These are phyloP conservation scores for Chaenodraco wilsoni DNA, from an alignment of 2,797 vertebrate genomes.

Conservation along the genomic window DNA sequence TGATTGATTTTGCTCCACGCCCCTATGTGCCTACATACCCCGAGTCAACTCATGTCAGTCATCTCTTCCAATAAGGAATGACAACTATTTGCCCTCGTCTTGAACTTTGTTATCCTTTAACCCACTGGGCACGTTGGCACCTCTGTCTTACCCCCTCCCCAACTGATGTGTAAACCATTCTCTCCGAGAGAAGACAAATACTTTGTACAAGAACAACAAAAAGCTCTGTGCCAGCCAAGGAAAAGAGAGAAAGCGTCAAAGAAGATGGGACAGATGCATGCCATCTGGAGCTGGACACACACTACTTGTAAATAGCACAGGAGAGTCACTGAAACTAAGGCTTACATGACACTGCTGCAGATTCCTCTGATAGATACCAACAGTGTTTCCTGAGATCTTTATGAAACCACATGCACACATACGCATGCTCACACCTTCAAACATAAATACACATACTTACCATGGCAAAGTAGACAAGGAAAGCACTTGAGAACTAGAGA, in stretches of 20 bases:
- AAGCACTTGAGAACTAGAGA: slow-evolving; percentile 62
- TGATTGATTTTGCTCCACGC: slow-evolving; percentile 65
- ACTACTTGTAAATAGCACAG: slow-evolving; percentile 82
- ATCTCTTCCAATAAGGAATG: slow-evolving; percentile 39
- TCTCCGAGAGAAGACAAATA: slow-evolving; percentile 75
- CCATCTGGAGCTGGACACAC: slow-evolving; percentile 75
- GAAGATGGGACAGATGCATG: slow-evolving; percentile 59
- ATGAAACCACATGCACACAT: slow-evolving; percentile 70
- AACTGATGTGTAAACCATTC: slow-evolving; percentile 73
- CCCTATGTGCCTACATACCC: slow-evolving; percentile 71
- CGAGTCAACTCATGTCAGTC: slow-evolving; percentile 45
- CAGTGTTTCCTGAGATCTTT: slow-evolving; percentile 75
- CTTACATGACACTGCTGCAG: slow-evolving; percentile 77
- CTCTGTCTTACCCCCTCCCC: slow-evolving; percentile 83
- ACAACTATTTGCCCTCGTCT: slow-evolving; percentile 37
- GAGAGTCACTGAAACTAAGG: slow-evolving; percentile 75
- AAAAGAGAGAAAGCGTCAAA: slow-evolving; percentile 67
- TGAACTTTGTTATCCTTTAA: slow-evolving; percentile 48
- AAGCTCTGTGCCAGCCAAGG: slow-evolving; percentile 77
- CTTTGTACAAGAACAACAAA: slow-evolving; percentile 72
- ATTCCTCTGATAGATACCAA: slow-evolving; percentile 74
- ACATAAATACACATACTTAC: slow-evolving; percentile 58
- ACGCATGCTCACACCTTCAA: slow-evolving; percentile 70
- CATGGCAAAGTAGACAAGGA: slow-evolving; percentile 60
- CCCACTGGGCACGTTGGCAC: slow-evolving; percentile 80